phyloP scores from a whole-genome alignment of 1,140 invertebrate genomes.

The Drosophila varians region DNA sequence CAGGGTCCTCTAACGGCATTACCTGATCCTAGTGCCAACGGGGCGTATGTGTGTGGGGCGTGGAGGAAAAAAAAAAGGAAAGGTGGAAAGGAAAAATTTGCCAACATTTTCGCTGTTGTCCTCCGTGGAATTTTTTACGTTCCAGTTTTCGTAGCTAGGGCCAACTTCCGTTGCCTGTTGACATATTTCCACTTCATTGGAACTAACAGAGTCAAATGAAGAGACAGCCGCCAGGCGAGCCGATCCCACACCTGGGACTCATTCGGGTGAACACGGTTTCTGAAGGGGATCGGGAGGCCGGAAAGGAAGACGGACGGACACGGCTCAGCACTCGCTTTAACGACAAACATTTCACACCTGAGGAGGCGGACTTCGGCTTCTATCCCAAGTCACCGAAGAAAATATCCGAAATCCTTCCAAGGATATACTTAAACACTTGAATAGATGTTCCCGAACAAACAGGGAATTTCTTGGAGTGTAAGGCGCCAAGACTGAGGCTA shows the following conservation, averaged over 20 bases:
- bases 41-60: conserved; percentile 53
- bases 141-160: conserved; percentile 52
- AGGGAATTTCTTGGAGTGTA: neutral
- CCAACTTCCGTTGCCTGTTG: conserved; percentile 79
- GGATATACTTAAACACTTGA: neutral
- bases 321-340: conserved; percentile 47
- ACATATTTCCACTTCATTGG: conserved; percentile 81
- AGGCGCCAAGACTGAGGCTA: conserved; percentile 15
- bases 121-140: conserved; percentile 15
- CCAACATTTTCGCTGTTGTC: conserved; percentile 44
- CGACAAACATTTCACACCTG: conserved; percentile 74
- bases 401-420: neutral
- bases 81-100: conserved; percentile 22
- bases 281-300: conserved; percentile 10
- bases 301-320: conserved; percentile 39
- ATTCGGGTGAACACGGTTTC: conserved; percentile 44
- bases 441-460: neutral
- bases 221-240: conserved; percentile 58
- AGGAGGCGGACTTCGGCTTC: conserved; percentile 2
- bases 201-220: conserved; percentile 74
- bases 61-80: no score
- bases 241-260: conserved; percentile 46
- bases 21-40: conserved; percentile 55
- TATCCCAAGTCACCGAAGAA: neutral
- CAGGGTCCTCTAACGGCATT: conserved; percentile 51